Conservation (phyloP, 2,797 vertebrate genomes). For the Melanotaenia boesemani region DNA sequence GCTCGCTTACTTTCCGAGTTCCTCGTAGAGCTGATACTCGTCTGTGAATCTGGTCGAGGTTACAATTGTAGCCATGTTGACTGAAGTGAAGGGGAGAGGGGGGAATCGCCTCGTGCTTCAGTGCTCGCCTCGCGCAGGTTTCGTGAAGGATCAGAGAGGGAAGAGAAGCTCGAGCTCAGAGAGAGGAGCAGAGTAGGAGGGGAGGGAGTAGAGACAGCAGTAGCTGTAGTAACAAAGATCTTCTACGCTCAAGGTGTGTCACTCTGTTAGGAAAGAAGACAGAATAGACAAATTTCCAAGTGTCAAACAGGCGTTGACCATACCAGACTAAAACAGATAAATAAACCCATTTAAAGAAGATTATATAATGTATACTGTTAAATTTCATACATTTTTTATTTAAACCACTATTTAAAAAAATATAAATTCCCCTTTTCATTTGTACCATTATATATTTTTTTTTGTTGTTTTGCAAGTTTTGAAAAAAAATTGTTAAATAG, state of each 20-base stretch:
- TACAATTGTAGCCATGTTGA: conserved; percentile 93
- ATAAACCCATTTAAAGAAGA: background rate
- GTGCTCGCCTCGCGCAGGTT: conserved; percentile 80
- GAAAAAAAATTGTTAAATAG: background rate
- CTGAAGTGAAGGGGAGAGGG: conserved; percentile 46
- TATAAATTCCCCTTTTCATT: background rate
- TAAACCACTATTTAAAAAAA: background rate
- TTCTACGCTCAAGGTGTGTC: background rate
- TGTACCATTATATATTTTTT: background rate
- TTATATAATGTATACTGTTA: background rate
- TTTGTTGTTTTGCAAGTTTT: too few relatives aligned
- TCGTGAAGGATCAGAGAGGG: conserved; percentile 77
- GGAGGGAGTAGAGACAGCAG: conserved; percentile 37
- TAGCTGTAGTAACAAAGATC: conserved; percentile 72
- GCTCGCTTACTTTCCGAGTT: conserved; percentile 95
- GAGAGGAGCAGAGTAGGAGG: conserved; percentile 34
- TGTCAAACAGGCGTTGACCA: background rate
- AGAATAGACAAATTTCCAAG: too few relatives aligned
- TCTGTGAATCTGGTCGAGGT: conserved; percentile 96
- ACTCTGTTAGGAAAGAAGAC: conserved; percentile 7
- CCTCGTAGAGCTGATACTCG: conserved; percentile 97
- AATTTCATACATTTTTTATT: background rate
- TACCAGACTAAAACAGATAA: background rate
- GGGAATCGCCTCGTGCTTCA: conserved; percentile 75
- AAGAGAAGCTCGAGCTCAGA: conserved; percentile 60